Percentiles rank a stretch among this genome's conserved stretches.
Evolutionary conservation across 2,888 invertebrate species (phyloP).

Genomic region (Tipula vernalis): DNA sequence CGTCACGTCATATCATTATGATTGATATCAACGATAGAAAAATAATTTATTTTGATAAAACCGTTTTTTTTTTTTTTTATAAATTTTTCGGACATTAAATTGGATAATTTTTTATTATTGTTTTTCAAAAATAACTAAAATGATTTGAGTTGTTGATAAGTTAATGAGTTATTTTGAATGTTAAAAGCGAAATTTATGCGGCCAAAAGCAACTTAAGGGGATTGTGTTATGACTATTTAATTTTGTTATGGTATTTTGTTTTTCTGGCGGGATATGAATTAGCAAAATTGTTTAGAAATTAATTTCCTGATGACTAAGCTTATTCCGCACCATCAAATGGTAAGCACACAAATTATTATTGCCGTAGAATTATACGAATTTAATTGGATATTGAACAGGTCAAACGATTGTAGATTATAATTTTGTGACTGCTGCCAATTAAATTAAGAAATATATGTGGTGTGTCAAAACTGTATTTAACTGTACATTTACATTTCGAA

Average conservation of each 20-base stretch:
- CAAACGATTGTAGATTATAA: not conserved
- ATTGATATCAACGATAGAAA: not conserved
- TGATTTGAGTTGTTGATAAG: not conserved
- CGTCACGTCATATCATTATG: conserved; percentile 4
- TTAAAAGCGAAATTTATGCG: not conserved
- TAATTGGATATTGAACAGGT: not conserved
- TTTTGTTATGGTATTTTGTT: not conserved
- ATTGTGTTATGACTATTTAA: not conserved
- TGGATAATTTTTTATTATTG: not conserved
- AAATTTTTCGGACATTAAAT: not conserved
- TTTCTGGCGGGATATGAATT: not conserved
- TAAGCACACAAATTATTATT: not conserved
- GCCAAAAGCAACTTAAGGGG: not conserved
- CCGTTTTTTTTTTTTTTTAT: not conserved
- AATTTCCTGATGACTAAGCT: not conserved
- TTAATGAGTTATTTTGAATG: not conserved
- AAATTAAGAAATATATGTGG: not conserved
- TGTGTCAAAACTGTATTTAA: not conserved
- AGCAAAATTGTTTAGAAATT: not conserved
- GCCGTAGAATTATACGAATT: not conserved
- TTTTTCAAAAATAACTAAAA: not conserved
- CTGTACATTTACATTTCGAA: not conserved
- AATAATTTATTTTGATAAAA: not conserved
- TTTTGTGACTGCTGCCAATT: not conserved
- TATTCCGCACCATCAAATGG: not conserved